A percentile compares a stretch with the other conserved stretches of the same genome.
phyloP scores from a whole-genome alignment of 1,140 invertebrate genomes.

The Lucilia sericata region DNA sequence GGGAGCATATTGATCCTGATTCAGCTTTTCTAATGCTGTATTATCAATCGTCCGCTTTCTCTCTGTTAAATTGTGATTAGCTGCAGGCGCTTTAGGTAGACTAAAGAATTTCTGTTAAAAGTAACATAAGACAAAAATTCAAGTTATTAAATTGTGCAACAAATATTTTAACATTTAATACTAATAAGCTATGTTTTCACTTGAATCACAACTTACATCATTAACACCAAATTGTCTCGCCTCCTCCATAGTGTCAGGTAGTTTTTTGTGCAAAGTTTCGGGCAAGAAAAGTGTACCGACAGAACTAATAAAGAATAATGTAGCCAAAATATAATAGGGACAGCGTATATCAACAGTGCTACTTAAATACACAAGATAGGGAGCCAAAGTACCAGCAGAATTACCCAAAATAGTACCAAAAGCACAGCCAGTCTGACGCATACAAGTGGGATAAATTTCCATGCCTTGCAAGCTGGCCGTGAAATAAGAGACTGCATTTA shows the following conservation, averaged over 20 bases:
- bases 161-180: too few relatives aligned
- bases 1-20: conserved; percentile 42
- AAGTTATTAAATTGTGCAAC: too few relatives aligned
- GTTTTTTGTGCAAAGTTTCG: conserved; percentile 77
- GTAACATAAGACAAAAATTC: too few relatives aligned
- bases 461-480: conserved; percentile 74
- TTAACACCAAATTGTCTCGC: conserved; percentile 77
- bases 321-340: conserved; percentile 71
- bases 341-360: conserved; percentile 65
- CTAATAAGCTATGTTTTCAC: too few relatives aligned
- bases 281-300: conserved; percentile 74
- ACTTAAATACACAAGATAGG: conserved; percentile 79
- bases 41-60: background rate
- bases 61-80: too few relatives aligned
- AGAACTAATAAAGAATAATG: conserved; percentile 72
- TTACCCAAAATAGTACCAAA: conserved; percentile 74
- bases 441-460: conserved; percentile 78
- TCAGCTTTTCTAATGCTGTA: conserved; percentile 35
- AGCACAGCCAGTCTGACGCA: conserved; percentile 76
- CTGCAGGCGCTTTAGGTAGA: conserved; percentile 59
- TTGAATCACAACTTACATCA: conserved; percentile 64
- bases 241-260: conserved; percentile 80
- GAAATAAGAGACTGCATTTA: conserved; percentile 74
- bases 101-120: conserved; percentile 65
- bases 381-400: conserved; percentile 73